Evolutionary conservation across 2,113 vertebrate genomes (phyloP).

Genomic region (Anser brachyrhynchus): DNA sequence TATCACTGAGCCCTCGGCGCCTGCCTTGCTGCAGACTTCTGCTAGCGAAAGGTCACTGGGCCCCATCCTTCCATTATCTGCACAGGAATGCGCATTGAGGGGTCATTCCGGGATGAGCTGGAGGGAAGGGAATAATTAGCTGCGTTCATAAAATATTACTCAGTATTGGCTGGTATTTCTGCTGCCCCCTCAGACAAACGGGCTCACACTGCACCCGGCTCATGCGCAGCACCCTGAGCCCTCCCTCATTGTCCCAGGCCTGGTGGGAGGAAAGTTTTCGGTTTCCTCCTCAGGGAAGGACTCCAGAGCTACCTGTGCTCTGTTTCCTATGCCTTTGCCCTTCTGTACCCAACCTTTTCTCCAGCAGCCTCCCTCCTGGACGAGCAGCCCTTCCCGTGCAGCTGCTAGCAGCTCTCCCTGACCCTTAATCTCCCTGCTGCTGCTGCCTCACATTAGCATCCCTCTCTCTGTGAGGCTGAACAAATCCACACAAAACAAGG

Average conservation of each 20-base stretch:
- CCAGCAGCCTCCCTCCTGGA: background rate
- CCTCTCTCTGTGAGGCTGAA: constrained; percentile 4
- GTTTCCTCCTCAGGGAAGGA: background rate
- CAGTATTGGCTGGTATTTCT: background rate
- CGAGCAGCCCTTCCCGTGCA: background rate
- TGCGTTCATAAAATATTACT: background rate
- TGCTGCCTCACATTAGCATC: constrained; percentile 35
- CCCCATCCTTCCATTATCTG: constrained; percentile 6
- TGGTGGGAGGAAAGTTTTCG: background rate
- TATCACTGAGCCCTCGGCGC: background rate
- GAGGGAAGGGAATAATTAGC: background rate
- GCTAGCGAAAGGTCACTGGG: constrained; percentile 14
- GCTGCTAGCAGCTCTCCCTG: constrained; percentile 2
- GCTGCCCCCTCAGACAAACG: background rate
- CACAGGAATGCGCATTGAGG: background rate
- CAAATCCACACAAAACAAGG: constrained; percentile 6
- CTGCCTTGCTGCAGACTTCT: background rate
- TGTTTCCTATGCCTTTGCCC: background rate
- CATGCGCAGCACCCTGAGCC: background rate
- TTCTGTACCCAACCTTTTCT: background rate
- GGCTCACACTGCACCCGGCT: background rate
- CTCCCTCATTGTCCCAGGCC: rapidly evolving
- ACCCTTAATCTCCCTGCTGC: background rate
- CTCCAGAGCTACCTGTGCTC: background rate
- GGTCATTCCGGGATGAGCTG: background rate